Conservation (phyloP, 2,113 vertebrate species). For the Myotis lucifugus region DNA sequence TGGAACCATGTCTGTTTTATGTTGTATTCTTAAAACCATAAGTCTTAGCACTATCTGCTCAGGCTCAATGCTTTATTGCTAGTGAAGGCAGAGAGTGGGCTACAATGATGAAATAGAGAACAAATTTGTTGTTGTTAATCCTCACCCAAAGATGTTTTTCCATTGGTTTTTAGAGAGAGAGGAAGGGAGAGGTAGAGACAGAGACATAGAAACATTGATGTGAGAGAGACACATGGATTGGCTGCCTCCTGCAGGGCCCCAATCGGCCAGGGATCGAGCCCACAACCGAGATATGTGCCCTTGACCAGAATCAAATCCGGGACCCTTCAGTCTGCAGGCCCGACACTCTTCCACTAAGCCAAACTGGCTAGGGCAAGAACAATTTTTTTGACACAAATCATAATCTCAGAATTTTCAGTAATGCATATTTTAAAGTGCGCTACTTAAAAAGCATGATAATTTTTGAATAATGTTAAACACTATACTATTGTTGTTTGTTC, state of each 20-base stretch:
- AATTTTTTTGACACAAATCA: background rate
- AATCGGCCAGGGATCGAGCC: no score
- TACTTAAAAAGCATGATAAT: background rate
- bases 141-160: no score
- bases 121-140: background rate
- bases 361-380: no score
- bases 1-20: background rate
- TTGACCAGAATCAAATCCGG: no score
- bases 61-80: background rate
- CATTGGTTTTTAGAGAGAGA: no score
- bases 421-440: background rate
- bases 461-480: background rate
- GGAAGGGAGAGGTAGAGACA: no score
- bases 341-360: no score
- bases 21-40: background rate
- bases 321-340: no score
- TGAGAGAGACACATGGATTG: no score
- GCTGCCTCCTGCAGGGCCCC: no score
- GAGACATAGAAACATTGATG: no score
- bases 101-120: background rate
- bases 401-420: conserved; percentile 17
- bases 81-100: background rate
- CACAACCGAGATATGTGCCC: no score
- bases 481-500: background rate
- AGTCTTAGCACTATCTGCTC: background rate